phyloP scores from a whole-genome alignment of 2,113 vertebrate genomes.

The Lophotis ruficrista region DNA sequence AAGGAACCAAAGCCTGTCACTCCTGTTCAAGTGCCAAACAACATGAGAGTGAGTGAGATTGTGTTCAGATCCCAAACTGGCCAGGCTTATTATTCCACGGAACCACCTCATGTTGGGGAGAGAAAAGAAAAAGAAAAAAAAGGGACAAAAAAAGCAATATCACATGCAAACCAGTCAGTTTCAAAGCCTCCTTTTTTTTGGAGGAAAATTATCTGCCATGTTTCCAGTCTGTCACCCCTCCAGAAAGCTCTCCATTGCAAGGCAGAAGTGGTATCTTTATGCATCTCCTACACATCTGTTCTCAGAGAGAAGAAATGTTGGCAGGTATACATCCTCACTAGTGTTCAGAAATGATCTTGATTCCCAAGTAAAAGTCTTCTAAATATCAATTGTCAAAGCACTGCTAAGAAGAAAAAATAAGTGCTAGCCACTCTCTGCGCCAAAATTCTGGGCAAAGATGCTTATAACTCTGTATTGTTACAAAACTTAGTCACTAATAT shows the following conservation, averaged over 20 bases:
- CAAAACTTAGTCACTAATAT: not conserved
- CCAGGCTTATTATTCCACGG: conserved; percentile 15
- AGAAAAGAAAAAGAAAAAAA: fast-evolving
- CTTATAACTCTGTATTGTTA: not conserved
- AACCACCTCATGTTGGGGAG: not conserved
- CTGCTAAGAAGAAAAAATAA: not conserved
- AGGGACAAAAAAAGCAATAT: not conserved
- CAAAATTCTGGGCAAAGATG: not conserved
- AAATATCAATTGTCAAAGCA: not conserved
- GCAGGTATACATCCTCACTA: not conserved
- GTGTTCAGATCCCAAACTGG: conserved; percentile 51
- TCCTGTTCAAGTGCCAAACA: conserved; percentile 69
- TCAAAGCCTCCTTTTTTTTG: not conserved
- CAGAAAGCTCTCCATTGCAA: not conserved
- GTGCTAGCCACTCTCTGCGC: not conserved
- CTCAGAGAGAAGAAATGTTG: not conserved
- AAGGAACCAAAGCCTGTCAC: conserved; percentile 67
- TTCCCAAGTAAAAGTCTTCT: not conserved
- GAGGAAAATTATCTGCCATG: not conserved
- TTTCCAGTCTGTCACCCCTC: not conserved
- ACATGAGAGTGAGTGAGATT: conserved; percentile 51
- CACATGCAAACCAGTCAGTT: not conserved
- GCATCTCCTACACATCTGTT: not conserved
- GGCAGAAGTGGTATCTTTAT: not conserved
- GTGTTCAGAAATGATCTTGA: not conserved